Base-by-base conservation (phyloP, 2,888 invertebrate species). In the Apocheima hispidaria region DNA sequence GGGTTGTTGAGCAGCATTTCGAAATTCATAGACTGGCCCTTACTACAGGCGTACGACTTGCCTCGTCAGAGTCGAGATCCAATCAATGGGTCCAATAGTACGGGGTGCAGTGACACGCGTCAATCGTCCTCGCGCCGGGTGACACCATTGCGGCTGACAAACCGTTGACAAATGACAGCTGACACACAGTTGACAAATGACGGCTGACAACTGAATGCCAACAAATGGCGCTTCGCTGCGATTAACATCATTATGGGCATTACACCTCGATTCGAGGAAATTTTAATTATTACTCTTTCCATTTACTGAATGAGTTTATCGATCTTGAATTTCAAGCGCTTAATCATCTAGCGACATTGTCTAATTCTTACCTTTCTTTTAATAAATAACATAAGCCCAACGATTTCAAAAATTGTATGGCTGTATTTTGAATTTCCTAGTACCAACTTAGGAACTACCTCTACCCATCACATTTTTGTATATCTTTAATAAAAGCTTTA, bases 91-190 rank as follows among this genome's bases (percentile, higher is more conserved):
- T 60, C 20, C 14, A 18, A 20, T 72, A 60, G 70, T 77, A 74
- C 35, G 54, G 38, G 40, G 50, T 43, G 61, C 75, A 74, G 73
- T 83, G 88, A 81, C 88, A 80, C 76, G 77, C 84, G 84, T 88
- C 90, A 86, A 82, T 87, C 87, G 83, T 73, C 74, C 79, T 68
- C 77, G 77, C 84, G 69, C 82, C 77, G 84, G 82, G 85, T 85
- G 90, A 86, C 87, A 88, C 88, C 88, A 86, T 86, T 86, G 83
- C 78, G 76, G 75, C 77, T 81, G 86, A 88, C 88, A 83, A 77
- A 78, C 79, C 73, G 76, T 78, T 81, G 85, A 86, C 84, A 86
- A 81, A 82, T 82, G 85, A 83, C 84, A 75, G 75, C 74, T 83
- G 87, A 44, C 44, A 86, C 86, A 82, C 83, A 73, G 76, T 75